Conservation (phyloP, 2,113 vertebrate genomes). For the Laterallus jamaicensis region DNA sequence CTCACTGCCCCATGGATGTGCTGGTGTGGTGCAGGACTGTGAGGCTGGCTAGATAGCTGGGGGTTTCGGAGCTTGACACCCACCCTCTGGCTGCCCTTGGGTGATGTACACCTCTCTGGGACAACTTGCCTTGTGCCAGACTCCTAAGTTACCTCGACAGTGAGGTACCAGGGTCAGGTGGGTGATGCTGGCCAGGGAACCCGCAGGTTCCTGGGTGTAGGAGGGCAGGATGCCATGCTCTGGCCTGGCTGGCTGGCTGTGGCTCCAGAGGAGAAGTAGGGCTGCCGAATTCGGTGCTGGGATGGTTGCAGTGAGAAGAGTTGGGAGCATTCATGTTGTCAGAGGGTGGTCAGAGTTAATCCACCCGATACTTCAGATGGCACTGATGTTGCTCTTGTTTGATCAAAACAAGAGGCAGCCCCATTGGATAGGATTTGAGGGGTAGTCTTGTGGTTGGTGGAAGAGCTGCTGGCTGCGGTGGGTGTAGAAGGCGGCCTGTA, state of each 20-base stretch:
- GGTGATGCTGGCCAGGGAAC: neutral
- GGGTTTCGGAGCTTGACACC: neutral
- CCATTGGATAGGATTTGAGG: neutral
- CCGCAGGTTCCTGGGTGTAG: neutral
- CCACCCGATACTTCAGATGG: rapidly evolving
- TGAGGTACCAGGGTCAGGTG: neutral
- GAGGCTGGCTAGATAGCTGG: neutral
- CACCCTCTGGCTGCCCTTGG: neutral
- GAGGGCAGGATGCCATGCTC: no score
- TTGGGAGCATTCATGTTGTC: rapidly evolving
- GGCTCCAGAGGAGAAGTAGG: neutral
- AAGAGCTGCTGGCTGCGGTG: neutral
- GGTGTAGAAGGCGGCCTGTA: neutral
- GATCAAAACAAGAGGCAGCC: rapidly evolving
- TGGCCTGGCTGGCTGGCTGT: neutral
- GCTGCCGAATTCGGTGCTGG: neutral
- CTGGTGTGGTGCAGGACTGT: rapidly evolving
- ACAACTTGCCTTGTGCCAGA: neutral
- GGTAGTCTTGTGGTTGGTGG: rapidly evolving
- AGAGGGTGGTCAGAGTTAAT: neutral
- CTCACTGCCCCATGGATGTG: neutral
- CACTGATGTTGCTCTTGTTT: rapidly evolving
- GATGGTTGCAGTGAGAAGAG: neutral
- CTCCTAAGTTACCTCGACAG: neutral
- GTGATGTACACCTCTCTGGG: neutral